Conservation (phyloP, 2,113 vertebrate species). For the Glaucomys volans region DNA sequence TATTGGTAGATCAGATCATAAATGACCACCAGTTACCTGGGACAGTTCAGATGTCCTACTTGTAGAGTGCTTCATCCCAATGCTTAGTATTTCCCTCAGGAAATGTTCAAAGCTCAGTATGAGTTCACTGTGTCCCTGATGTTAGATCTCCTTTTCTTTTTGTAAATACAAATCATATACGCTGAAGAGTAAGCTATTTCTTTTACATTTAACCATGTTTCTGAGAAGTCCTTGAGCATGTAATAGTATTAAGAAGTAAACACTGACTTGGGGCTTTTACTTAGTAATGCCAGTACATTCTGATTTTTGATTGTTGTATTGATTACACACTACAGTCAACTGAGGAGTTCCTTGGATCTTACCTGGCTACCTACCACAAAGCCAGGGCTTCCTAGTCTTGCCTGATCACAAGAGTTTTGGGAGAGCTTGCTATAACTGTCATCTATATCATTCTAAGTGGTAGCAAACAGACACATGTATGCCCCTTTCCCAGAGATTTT, state of each 20-base stretch:
- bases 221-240: not conserved
- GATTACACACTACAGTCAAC: not conserved
- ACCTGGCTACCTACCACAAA: not conserved
- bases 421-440: not conserved
- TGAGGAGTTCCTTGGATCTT: not conserved
- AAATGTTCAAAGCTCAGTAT: not conserved
- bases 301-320: not conserved
- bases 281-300: not conserved
- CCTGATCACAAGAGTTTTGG: not conserved
- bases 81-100: not conserved
- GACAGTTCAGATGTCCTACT: not conserved
- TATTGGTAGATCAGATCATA: not conserved
- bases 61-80: not conserved
- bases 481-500: not conserved
- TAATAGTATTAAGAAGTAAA: not conserved
- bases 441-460: not conserved
- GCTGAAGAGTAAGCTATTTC: not conserved
- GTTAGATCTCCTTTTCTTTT: not conserved
- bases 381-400: not conserved
- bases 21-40: not conserved
- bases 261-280: not conserved
- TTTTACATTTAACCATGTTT: not conserved
- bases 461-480: not conserved
- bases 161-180: not conserved
- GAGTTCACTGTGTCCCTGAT: not conserved